These are phyloP conservation scores for Probosciger aterrimus DNA, from an alignment of 2,113 vertebrate species.

Conservation along the genomic window DNA sequence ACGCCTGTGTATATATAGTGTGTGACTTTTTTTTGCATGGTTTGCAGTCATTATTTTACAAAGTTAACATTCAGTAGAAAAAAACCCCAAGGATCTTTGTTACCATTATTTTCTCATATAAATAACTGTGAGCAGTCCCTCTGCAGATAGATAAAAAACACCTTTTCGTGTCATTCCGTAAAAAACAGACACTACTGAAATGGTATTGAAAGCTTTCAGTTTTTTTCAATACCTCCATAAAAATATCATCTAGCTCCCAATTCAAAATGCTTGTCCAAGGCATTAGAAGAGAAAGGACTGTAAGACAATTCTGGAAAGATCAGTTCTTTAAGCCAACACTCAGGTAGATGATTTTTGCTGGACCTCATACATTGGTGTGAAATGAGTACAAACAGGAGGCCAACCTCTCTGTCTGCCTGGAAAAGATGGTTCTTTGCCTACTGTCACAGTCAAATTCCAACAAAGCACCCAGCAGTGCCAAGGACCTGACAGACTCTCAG, in stretches of 20 bases:
- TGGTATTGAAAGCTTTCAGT: conserved; percentile 35
- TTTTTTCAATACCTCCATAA: conserved; percentile 57
- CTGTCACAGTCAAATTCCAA: not conserved
- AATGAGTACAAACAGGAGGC: conserved; percentile 26
- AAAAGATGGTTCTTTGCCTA: not conserved
- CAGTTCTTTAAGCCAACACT: conserved; percentile 45
- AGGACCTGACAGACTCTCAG: not conserved
- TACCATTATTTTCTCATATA: conserved; percentile 65
- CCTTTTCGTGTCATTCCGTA: conserved; percentile 63
- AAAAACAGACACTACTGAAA: conserved; percentile 70
- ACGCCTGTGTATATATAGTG: not conserved
- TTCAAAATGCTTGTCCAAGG: conserved; percentile 61
- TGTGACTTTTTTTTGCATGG: conserved; percentile 52
- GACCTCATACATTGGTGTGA: not conserved
- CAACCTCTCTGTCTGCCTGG: not conserved
- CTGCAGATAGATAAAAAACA: conserved; percentile 63
- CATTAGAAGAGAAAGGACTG: conserved; percentile 52
- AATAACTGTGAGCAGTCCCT: conserved; percentile 64
- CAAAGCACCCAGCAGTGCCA: not conserved
- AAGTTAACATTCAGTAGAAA: conserved; percentile 72
- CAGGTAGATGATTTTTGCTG: conserved; percentile 28
- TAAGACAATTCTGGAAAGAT: conserved; percentile 51
- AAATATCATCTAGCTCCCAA: conserved; percentile 55
- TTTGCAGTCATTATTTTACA: conserved; percentile 71
- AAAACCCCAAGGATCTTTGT: conserved; percentile 58